Conservation (phyloP, 2,888 invertebrate genomes). For the Amphipyra tragopoginis region DNA sequence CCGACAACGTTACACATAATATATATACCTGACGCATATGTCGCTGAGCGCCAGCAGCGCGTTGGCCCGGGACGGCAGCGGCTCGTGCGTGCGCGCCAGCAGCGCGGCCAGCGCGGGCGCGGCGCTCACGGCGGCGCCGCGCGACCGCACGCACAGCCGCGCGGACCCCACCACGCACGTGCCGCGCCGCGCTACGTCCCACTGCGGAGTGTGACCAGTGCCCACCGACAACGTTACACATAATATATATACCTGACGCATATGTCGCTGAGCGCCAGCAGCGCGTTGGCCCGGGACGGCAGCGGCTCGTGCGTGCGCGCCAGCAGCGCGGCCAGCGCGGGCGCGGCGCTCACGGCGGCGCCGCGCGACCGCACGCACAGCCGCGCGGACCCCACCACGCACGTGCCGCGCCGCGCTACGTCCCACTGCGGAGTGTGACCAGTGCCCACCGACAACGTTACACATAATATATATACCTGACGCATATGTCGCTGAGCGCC, state of each 20-base stretch:
- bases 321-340: conserved; percentile 91
- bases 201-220: too few relatives aligned
- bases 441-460: too few relatives aligned
- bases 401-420: conserved; percentile 65
- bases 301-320: conserved; percentile 81
- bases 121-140: conserved; percentile 90
- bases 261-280: conserved; percentile 92
- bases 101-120: conserved; percentile 91
- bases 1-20: too few relatives aligned
- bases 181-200: conserved; percentile 71
- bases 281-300: conserved; percentile 91
- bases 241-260: conserved; percentile 91
- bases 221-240: too few relatives aligned
- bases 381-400: conserved; percentile 73
- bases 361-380: conserved; percentile 91
- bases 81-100: conserved; percentile 83
- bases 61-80: conserved; percentile 91
- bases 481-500: conserved; percentile 92
- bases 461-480: conserved; percentile 76
- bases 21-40: conserved; percentile 91
- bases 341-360: conserved; percentile 91
- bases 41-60: conserved; percentile 92
- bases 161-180: conserved; percentile 61
- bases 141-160: conserved; percentile 91
- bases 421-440: too few relatives aligned